Conservation (phyloP, 2,797 vertebrate genomes). For the Coendou prehensilis region DNA sequence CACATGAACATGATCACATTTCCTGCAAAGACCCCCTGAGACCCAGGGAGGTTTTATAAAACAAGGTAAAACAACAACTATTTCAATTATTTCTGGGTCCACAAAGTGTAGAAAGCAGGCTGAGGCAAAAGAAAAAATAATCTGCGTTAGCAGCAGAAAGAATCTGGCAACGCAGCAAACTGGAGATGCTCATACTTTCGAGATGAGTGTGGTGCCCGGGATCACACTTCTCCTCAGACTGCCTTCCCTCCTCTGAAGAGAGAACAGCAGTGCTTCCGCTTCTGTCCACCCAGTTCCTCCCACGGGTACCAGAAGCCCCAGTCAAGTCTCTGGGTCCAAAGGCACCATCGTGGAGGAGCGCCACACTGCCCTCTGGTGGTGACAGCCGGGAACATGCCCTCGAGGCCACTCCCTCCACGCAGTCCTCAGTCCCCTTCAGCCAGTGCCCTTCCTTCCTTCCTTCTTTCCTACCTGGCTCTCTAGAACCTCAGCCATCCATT, state of each 20-base stretch:
- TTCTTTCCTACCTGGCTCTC: neutral
- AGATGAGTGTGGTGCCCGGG: slow-evolving; percentile 51
- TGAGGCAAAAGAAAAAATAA: slow-evolving; percentile 52
- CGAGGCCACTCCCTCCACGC: neutral
- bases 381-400: neutral
- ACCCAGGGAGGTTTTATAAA: slow-evolving; percentile 13
- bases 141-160: neutral
- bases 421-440: neutral
- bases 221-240: neutral
- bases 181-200: slow-evolving; percentile 24
- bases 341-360: neutral
- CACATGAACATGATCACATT: slow-evolving; percentile 54
- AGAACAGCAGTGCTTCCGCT: slow-evolving; percentile 44
- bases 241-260: neutral
- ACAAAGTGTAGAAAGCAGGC: slow-evolving; percentile 20
- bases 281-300: neutral
- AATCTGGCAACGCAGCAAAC: neutral
- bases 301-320: neutral
- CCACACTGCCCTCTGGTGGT: slow-evolving; percentile 76
- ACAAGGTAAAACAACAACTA: slow-evolving; percentile 38
- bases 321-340: neutral
- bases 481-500: neutral
- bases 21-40: slow-evolving; percentile 51
- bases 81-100: slow-evolving; percentile 44
- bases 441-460: neutral